Evolutionary conservation across 2,113 vertebrate species (phyloP).

Genomic region (Callocephalon fimbriatum): DNA sequence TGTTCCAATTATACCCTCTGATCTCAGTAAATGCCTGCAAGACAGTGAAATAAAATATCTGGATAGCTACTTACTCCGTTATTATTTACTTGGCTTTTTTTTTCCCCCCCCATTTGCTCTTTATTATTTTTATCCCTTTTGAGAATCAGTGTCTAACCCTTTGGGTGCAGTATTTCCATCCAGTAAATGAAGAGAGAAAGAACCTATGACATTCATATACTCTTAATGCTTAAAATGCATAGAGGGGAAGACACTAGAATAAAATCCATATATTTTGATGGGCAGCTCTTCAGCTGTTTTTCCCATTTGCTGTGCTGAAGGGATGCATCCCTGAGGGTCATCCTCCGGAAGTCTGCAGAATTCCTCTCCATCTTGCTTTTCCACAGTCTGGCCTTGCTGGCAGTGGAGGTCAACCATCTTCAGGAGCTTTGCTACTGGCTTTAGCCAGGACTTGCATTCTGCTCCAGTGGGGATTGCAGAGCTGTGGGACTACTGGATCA

Average conservation of each 20-base stretch:
- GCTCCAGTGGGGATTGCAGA: not conserved
- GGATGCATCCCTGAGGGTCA: not conserved
- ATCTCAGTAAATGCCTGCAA: not conserved
- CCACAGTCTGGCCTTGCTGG: not conserved
- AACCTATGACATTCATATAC: not conserved
- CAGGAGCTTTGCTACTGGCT: not conserved
- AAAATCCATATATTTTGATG: not conserved
- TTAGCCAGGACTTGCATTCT: not conserved
- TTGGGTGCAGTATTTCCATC: not conserved
- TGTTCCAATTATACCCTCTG: not conserved
- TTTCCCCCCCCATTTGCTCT: not conserved
- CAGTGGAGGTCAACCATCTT: not conserved
- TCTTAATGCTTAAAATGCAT: not conserved
- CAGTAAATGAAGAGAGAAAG: not conserved
- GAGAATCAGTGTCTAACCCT: not conserved
- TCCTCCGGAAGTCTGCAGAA: not conserved
- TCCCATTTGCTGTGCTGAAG: not conserved
- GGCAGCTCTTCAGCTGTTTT: not conserved
- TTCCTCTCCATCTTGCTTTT: not conserved
- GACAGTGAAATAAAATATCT: not conserved
- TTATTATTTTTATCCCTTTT: not conserved
- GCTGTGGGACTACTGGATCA: not conserved
- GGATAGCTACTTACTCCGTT: not conserved
- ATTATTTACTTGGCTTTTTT: not conserved
- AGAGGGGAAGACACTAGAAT: not conserved